phyloP scores from a whole-genome alignment of 2,113 vertebrate genomes.

The Alectura lathami region DNA sequence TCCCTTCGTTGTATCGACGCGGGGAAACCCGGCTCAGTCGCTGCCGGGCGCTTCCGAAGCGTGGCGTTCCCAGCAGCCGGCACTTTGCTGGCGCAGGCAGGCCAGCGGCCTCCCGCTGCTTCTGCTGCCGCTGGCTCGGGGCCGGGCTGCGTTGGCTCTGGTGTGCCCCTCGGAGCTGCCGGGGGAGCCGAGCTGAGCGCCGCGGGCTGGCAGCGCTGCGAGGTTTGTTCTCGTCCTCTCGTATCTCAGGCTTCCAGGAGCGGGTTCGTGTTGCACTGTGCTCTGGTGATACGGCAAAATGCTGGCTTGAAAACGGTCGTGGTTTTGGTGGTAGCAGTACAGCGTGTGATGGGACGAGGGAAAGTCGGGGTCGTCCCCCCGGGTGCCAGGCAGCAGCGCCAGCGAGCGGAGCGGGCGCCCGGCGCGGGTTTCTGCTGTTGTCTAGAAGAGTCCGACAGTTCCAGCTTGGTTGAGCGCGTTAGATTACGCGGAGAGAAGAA shows the following conservation, averaged over 20 bases:
- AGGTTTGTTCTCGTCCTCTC: conserved; percentile 38
- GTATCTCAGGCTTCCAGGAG: conserved; percentile 57
- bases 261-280: conserved; percentile 58
- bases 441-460: not conserved
- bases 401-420: not conserved
- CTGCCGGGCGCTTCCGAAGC: conserved; percentile 19
- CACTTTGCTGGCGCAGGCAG: not conserved
- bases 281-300: conserved; percentile 43
- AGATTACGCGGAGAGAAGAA: not conserved
- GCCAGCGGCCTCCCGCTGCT: not conserved
- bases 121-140: not conserved
- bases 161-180: not conserved
- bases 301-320: conserved; percentile 1
- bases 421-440: not conserved
- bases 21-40: not conserved
- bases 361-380: conserved; percentile 9
- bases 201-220: not conserved
- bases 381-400: not conserved
- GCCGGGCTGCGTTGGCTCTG: not conserved
- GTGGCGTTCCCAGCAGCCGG: conserved; percentile 2
- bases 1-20: conserved; percentile 6
- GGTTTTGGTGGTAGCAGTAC: conserved; percentile 29
- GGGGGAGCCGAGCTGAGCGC: conserved; percentile 19
- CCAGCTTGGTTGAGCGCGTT: not conserved
- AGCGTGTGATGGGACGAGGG: not conserved